A percentile compares a stretch with the other conserved stretches of the same genome.
phyloP scores from a whole-genome alignment of 2,797 vertebrate species.

The Aphelocoma californica region DNA sequence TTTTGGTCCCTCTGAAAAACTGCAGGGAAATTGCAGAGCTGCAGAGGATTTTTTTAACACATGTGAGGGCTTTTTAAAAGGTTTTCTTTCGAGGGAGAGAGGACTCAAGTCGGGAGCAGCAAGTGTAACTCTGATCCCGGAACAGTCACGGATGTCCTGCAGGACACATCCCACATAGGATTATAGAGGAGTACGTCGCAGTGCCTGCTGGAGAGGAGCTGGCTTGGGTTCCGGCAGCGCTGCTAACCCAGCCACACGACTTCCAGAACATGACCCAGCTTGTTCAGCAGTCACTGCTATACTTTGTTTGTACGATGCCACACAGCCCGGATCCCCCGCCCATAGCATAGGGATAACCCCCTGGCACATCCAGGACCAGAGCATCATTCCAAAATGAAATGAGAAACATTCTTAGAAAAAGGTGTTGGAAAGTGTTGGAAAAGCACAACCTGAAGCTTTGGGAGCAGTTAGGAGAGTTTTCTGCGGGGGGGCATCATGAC shows the following conservation, averaged over 20 bases:
- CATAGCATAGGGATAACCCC: background rate
- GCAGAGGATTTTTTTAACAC: accelerated
- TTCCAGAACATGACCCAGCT: constrained; percentile 44
- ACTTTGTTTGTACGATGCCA: background rate
- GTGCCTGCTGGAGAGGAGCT: background rate
- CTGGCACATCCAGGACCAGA: accelerated
- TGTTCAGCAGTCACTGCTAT: background rate
- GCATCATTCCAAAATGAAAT: background rate
- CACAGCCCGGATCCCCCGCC: accelerated
- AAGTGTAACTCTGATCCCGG: accelerated
- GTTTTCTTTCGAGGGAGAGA: background rate
- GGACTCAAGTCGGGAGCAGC: background rate
- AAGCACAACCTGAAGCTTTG: background rate
- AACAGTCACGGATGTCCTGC: accelerated
- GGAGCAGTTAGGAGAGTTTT: background rate
- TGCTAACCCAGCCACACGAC: background rate
- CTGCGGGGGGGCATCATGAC: background rate
- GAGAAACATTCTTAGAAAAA: background rate
- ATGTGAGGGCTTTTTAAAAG: accelerated
- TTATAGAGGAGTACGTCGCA: background rate
- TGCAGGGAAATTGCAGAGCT: background rate
- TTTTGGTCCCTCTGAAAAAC: background rate
- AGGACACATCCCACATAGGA: background rate
- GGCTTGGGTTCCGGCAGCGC: background rate
- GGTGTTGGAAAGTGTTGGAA: background rate